Evolutionary conservation across 2,113 vertebrate genomes (phyloP).

Genomic region (Epinephelus cyanopodus): DNA sequence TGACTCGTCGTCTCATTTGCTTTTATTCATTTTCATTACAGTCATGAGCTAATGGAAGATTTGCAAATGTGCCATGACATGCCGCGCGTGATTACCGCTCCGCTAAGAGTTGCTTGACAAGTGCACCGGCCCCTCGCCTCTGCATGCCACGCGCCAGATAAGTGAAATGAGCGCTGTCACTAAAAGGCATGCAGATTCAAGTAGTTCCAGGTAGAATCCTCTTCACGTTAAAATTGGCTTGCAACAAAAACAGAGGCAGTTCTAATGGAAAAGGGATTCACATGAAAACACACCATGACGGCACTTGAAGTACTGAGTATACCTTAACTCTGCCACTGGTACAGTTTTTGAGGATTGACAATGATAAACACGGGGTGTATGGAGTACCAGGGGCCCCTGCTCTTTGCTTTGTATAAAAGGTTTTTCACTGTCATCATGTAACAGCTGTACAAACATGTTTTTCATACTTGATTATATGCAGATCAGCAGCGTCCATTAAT

Average conservation of each 20-base stretch:
- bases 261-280: neutral
- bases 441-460: neutral
- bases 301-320: neutral
- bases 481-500: too few species aligned
- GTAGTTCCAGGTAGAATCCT: slow-evolving; percentile 13
- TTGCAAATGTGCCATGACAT: slow-evolving; percentile 50
- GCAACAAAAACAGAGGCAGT: neutral
- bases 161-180: slow-evolving; percentile 39
- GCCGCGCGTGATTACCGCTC: slow-evolving; percentile 20
- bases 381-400: neutral
- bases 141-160: neutral
- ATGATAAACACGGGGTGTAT: neutral
- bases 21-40: slow-evolving; percentile 52
- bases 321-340: neutral
- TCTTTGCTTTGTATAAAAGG: neutral
- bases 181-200: slow-evolving; percentile 7
- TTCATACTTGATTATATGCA: neutral
- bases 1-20: slow-evolving; percentile 55
- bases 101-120: slow-evolving; percentile 27
- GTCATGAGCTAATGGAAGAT: slow-evolving; percentile 36
- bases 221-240: neutral
- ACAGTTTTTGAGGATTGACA: neutral
- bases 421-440: neutral
- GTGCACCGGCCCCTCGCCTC: slow-evolving; percentile 9
- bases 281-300: neutral